Percentiles rank a stretch among this genome's conserved stretches.
Conservation (phyloP, 2,888 invertebrate species). For the Cantharis flavilabris region DNA sequence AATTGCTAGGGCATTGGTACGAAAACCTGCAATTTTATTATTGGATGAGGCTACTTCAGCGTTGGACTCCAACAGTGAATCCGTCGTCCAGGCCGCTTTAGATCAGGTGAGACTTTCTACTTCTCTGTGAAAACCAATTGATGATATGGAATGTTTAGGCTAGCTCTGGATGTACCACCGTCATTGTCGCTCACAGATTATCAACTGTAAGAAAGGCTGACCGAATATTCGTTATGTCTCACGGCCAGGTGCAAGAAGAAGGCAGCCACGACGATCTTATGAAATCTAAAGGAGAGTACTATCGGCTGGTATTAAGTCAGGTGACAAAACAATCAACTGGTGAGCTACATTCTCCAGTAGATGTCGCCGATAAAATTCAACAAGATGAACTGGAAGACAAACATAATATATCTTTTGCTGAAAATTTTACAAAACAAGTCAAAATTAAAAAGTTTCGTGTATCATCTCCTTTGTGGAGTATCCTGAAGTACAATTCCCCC, state of each 20-base stretch:
- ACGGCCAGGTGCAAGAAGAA: constrained; percentile 69
- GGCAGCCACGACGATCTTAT: constrained; percentile 75
- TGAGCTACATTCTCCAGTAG: neutral
- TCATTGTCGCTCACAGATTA: constrained; percentile 78
- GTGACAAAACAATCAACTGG: constrained; percentile 29
- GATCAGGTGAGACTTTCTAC: constrained; percentile 62
- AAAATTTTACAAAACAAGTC: neutral
- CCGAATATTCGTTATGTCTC: constrained; percentile 72
- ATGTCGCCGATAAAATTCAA: neutral
- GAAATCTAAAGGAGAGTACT: constrained; percentile 68
- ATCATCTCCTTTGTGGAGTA: constrained; percentile 43
- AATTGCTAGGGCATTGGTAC: too few relatives aligned
- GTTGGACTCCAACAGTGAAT: constrained; percentile 83
- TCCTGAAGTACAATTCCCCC: constrained; percentile 66
- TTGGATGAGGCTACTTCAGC: constrained; percentile 61
- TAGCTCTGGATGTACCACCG: constrained; percentile 74
- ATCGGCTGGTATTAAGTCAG: constrained; percentile 72
- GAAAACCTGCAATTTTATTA: too few relatives aligned
- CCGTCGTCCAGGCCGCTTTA: constrained; percentile 80
- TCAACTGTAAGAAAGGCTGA: constrained; percentile 76
- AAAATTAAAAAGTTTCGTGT: neutral
- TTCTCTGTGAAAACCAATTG: neutral
- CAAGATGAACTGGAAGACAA: neutral
- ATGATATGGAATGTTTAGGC: constrained; percentile 56
- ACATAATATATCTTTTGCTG: neutral